phyloP scores from a whole-genome alignment of 92 coral and sea anemone genomes.

The Montipora capitata region DNA sequence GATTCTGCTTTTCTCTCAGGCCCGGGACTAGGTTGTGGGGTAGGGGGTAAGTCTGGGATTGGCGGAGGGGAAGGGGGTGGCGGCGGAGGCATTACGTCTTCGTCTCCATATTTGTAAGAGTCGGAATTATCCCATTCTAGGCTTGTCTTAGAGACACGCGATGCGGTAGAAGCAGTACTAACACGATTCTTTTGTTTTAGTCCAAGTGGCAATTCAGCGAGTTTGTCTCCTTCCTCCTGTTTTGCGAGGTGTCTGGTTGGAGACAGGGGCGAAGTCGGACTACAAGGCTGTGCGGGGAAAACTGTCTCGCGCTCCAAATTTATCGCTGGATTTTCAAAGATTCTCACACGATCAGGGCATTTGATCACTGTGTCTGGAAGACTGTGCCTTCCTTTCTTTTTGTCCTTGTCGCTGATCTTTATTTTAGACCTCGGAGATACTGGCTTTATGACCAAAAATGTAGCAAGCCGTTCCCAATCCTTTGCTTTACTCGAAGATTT shows the following conservation, averaged over 20 bases:
- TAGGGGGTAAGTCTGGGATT: slow-evolving; percentile 59
- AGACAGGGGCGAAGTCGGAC: slow-evolving; percentile 74
- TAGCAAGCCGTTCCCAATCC: slow-evolving; percentile 85
- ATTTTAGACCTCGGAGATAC: slow-evolving; percentile 75
- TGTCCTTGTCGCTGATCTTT: slow-evolving; percentile 79
- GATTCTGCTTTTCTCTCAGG: slow-evolving; percentile 68
- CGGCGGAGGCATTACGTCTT: slow-evolving; percentile 91
- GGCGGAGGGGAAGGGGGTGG: slow-evolving; percentile 91
- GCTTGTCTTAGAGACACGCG: slow-evolving; percentile 83
- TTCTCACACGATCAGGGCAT: slow-evolving; percentile 75
- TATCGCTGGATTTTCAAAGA: slow-evolving; percentile 88
- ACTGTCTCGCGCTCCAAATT: slow-evolving; percentile 58
- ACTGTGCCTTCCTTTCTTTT: slow-evolving; percentile 78
- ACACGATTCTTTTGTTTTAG: slow-evolving; percentile 86
- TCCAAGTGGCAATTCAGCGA: slow-evolving; percentile 88
- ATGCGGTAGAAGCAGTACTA: slow-evolving; percentile 84
- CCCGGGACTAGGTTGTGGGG: slow-evolving; percentile 81
- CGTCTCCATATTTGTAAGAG: slow-evolving; percentile 86
- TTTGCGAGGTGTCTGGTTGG: slow-evolving; percentile 82
- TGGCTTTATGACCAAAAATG: slow-evolving; percentile 88
- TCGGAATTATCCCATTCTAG: slow-evolving; percentile 97
- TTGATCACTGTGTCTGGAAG: slow-evolving; percentile 65
- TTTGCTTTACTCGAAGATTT: slow-evolving; percentile 37
- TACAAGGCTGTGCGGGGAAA: slow-evolving; percentile 28
- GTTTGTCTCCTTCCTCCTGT: slow-evolving; percentile 92